Percentiles rank a stretch among this genome's conserved stretches.
Evolutionary conservation across 1,140 invertebrate species (phyloP).

Genomic region (Sycophila sp.): DNA sequence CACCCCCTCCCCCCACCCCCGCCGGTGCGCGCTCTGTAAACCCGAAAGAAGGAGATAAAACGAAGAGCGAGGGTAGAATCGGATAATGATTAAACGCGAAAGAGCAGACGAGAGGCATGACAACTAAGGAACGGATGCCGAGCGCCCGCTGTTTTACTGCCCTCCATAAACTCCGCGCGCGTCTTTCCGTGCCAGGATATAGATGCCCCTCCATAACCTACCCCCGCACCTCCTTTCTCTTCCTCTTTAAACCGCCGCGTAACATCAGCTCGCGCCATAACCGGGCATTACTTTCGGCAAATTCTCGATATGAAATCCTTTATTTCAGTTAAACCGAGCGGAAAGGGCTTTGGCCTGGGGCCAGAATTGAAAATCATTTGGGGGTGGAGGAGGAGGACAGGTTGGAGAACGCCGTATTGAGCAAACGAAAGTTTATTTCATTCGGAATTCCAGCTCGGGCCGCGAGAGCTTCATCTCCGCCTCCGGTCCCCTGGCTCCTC

Average conservation of each 20-base stretch:
- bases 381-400: no score
- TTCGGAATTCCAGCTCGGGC: no score
- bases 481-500: no score
- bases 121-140: background rate
- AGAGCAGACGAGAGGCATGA: background rate
- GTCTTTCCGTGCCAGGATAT: background rate
- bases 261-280: background rate
- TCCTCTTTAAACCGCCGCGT: background rate
- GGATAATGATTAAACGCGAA: background rate
- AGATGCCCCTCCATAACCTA: no score
- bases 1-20: no score
- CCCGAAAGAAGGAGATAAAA: no score
- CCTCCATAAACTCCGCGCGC: slow-evolving; percentile 39
- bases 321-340: slow-evolving; percentile 53
- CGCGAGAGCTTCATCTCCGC: no score
- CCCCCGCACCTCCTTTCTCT: background rate
- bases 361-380: slow-evolving; percentile 55
- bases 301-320: slow-evolving; percentile 53
- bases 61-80: background rate
- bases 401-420: slow-evolving; percentile 52
- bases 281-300: slow-evolving; percentile 43
- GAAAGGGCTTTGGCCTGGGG: slow-evolving; percentile 45
- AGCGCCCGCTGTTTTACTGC: slow-evolving; percentile 38
- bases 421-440: slow-evolving; percentile 53
- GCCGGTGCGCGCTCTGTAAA: no score